Base-by-base conservation (phyloP, 2,797 vertebrate genomes). In the Taenioides sp. region DNA sequence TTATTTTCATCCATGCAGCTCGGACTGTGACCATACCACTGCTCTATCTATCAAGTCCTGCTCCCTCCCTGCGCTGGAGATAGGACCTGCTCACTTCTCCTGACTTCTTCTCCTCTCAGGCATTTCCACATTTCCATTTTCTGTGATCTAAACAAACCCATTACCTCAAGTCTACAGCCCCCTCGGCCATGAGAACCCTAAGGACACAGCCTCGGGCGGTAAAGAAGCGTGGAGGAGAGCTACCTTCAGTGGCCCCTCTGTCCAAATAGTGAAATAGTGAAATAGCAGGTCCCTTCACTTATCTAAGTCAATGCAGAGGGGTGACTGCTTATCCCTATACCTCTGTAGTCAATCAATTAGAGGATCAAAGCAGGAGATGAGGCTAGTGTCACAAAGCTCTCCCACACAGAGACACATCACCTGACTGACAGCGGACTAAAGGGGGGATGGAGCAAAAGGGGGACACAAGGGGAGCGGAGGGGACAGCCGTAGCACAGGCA, bases 111-210 rank as follows among this genome's bases (percentile, higher is more conserved):
- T 73, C 81, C 84, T 71, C 74, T 57, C 65, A 72, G 86, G 91
- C 93, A 25, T 94, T 90, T 92, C 86, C 88, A 91, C 91, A 93
- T 93, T 94, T 94, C 93, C 92, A 92, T 93, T 86, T 65, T 91
- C 91, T 94, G 91, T 93, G 93, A 94, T 94, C 91, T 92, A 93
- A 93, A 93, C 93, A 94, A 95, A 92, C 93, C 93, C 90, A 94
- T 95, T 94, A 94, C 86, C 25, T 71, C 66, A 80, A 81, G 82
- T 81, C 80, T 83, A 81, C 74, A 84, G 83, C 74, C 74, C 76
- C 80, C 16, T 66, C 4, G 65, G 65, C 65, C 65, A 65, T 10
- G 27, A 66, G 49, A 62, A 87, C 80, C 86, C 86, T 81, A 81
- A 85, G 89, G 90, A 89, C 82, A 84, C 89, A 86, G 86, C 87